A percentile compares a stretch with the other conserved stretches of the same genome.
Evolutionary conservation across 2,888 invertebrate species (phyloP).

Genomic region (Heliconius ismenius): DNA sequence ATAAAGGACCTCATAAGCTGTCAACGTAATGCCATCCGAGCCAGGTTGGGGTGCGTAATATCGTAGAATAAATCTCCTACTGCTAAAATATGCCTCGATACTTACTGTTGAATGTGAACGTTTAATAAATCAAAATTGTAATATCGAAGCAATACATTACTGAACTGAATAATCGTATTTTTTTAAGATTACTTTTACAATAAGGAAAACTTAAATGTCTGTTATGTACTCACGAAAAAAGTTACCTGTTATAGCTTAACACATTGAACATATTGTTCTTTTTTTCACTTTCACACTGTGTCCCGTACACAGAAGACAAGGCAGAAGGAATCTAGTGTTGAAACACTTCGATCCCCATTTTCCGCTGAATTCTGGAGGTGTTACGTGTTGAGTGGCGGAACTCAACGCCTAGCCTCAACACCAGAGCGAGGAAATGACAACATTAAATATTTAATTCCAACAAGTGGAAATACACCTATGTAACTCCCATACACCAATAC

Average conservation of each 20-base stretch:
- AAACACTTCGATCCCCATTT: no score
- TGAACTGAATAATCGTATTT: background rate
- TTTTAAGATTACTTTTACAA: background rate
- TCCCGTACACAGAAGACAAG: no score
- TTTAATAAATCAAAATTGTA: slow-evolving; percentile 51
- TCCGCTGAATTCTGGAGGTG: no score
- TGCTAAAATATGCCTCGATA: slow-evolving; percentile 76
- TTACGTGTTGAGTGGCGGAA: no score
- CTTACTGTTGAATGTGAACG: slow-evolving; percentile 71
- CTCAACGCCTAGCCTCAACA: no score
- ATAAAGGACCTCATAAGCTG: slow-evolving; percentile 80
- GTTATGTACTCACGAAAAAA: background rate
- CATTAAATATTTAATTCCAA: no score
- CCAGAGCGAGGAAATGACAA: no score
- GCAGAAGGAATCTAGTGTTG: no score
- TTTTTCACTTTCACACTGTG: no score
- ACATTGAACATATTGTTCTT: background rate
- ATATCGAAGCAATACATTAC: slow-evolving; percentile 15
- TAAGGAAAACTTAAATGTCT: background rate
- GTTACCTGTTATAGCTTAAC: background rate
- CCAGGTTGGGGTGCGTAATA: slow-evolving; percentile 75
- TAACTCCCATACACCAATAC: no score
- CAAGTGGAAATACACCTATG: no score
- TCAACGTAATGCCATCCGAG: slow-evolving; percentile 79
- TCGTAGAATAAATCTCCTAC: slow-evolving; percentile 75